Percentiles rank a stretch among this genome's conserved stretches.
These are phyloP conservation scores for Megalurothrips usitatus DNA, from an alignment of 2,888 invertebrate species.

Conservation along the genomic window DNA sequence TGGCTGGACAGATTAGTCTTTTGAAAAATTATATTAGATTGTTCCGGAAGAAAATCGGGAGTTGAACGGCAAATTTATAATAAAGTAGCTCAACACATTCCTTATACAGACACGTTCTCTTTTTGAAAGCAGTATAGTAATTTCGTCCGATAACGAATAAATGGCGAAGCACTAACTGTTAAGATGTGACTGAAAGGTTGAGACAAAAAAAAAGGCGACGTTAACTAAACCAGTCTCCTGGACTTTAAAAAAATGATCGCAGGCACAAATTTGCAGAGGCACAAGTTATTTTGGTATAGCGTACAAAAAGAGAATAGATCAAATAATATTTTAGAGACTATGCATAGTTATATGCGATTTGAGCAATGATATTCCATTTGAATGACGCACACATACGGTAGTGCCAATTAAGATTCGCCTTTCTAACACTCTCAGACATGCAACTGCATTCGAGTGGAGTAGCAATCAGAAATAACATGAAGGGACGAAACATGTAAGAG, in stretches of 20 bases:
- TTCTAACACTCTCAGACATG: no score
- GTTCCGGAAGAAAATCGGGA: not conserved
- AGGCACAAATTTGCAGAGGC: no score
- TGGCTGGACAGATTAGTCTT: not conserved
- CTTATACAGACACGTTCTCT: no score
- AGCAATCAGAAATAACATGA: not conserved
- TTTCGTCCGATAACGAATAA: no score
- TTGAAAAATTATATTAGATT: not conserved
- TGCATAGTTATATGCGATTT: constrained; percentile 17
- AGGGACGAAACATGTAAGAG: not conserved
- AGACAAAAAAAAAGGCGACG: not conserved
- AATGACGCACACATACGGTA: not conserved
- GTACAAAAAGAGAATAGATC: not conserved
- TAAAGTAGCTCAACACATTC: not conserved
- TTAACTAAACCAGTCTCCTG: no score
- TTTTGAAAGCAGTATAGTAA: no score
- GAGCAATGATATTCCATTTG: not conserved
- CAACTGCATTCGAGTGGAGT: not conserved
- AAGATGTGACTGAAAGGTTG: no score
- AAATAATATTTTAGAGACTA: constrained; percentile 18
- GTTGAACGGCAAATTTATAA: not conserved
- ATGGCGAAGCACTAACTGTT: not conserved
- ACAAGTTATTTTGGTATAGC: not conserved
- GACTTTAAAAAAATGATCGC: not conserved
- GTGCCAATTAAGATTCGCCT: no score